Evolutionary conservation across 1,140 invertebrate species (phyloP).

Genomic region (Pachypsylla venusta): DNA sequence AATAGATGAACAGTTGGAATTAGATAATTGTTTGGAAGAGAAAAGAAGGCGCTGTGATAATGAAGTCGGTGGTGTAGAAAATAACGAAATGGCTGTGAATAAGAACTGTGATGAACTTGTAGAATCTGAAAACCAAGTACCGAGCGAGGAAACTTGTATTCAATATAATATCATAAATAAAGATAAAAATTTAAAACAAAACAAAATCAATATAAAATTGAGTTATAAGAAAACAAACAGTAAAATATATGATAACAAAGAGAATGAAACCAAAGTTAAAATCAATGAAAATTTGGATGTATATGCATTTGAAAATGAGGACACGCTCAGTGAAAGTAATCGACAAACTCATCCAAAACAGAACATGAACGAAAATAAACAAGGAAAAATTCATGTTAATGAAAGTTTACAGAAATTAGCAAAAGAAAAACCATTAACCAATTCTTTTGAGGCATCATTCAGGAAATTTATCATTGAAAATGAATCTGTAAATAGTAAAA

Average conservation of each 20-base stretch:
- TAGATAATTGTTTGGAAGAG: constrained; percentile 15
- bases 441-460: constrained; percentile 4
- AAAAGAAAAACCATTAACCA: constrained; percentile 6
- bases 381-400: too few relatives aligned
- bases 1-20: constrained; percentile 20
- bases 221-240: background rate
- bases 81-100: background rate
- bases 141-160: background rate
- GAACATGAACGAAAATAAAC: too few relatives aligned
- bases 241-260: background rate
- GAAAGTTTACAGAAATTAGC: constrained; percentile 8
- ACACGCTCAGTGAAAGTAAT: background rate
- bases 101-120: constrained; percentile 5
- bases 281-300: background rate
- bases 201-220: constrained; percentile 15
- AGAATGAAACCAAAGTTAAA: background rate
- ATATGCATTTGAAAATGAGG: background rate
- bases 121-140: background rate
- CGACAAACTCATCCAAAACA: too few relatives aligned
- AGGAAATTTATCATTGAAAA: constrained; percentile 7
- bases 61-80: constrained; percentile 10
- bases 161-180: constrained; percentile 10
- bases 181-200: constrained; percentile 8
- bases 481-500: background rate
- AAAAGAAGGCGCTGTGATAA: background rate